phyloP scores from a whole-genome alignment of 2,888 invertebrate genomes.

The Embidobia sp. region DNA sequence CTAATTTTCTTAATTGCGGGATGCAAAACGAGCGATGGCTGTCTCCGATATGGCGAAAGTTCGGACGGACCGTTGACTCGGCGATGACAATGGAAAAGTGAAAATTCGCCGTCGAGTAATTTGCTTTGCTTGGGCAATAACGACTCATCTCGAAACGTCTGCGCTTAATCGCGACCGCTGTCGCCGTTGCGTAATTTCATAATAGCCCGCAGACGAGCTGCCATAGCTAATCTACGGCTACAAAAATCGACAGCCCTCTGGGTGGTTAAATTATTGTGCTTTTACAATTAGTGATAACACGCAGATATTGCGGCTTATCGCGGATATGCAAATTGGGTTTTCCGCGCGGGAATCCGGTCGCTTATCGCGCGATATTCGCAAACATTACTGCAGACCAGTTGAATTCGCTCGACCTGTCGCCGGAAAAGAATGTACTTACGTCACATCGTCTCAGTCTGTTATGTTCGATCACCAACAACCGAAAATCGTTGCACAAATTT shows the following conservation, averaged over 20 bases:
- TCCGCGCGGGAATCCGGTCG: slow-evolving; percentile 5
- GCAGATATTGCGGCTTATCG: slow-evolving; percentile 14
- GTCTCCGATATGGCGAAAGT: slow-evolving; percentile 69
- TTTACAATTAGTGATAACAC: slow-evolving; percentile 18
- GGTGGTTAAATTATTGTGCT: slow-evolving; percentile 6
- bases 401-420: slow-evolving; percentile 19
- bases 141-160: slow-evolving; percentile 10
- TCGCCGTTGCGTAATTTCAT: slow-evolving; percentile 8
- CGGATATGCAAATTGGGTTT: slow-evolving; percentile 2
- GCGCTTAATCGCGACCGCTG: not conserved
- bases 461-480: too few species aligned
- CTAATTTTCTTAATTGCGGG: slow-evolving; percentile 27
- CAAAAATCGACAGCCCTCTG: not conserved
- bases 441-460: slow-evolving; percentile 26
- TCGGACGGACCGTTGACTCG: slow-evolving; percentile 47
- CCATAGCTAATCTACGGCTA: not conserved
- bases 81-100: slow-evolving; percentile 73
- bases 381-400: slow-evolving; percentile 24
- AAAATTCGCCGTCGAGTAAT: slow-evolving; percentile 61
- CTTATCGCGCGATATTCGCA: slow-evolving; percentile 28
- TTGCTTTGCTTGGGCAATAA: slow-evolving; percentile 49
- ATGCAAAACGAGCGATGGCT: slow-evolving; percentile 18
- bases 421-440: slow-evolving; percentile 32
- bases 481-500: too few species aligned
- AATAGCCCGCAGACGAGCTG: not conserved